Evolutionary conservation across 2,113 vertebrate species (phyloP), one percentile per base, ranked within the genome.

Genomic region (Laticauda colubrina): DNA sequence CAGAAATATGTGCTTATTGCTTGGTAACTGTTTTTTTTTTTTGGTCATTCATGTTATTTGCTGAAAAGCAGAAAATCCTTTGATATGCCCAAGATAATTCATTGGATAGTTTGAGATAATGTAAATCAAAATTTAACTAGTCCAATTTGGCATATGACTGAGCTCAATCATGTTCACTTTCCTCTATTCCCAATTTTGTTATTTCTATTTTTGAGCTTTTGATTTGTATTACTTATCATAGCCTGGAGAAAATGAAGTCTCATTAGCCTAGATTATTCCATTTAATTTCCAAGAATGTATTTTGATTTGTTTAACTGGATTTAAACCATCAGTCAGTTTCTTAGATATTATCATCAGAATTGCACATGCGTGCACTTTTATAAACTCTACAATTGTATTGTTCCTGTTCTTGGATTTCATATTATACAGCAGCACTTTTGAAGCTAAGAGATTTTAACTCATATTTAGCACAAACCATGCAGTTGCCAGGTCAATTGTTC

Each of bases 211-310:
- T 89, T 81, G 34, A 57, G 75, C 87, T 89, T 92, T 89, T 55
- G 34, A 24, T 87, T 61, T 92, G 53, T 29, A 85, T 81, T 64
- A 92, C 18, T 92, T 88, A 89, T 89, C 26, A 23, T 64, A 92
- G 87, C 64, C 34, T 56, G 23, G 64, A 81, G 61, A 91, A 88
- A 89, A 89, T 89, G 64, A 43, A 57, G 55, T 57, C 87, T 92
- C 64, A 48, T 92, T 92, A 92, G 48, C 87, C 91, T 75, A 81
- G 34, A 88, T 92, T 81, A 89, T 89, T 56, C 87, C 87, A 89
- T 85, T 48, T 29, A 92, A 75, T 39, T 54, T 54, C 55, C 64
- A 89, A 81, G 64, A 85, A 64, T 48, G 0, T n/a, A 45, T 89
- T 81, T 54, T 89, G 34, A 89, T 85, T 53, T 57, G 53, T n/a